phyloP scores from a whole-genome alignment of 2,888 invertebrate genomes.

The Rhingia campestris region DNA sequence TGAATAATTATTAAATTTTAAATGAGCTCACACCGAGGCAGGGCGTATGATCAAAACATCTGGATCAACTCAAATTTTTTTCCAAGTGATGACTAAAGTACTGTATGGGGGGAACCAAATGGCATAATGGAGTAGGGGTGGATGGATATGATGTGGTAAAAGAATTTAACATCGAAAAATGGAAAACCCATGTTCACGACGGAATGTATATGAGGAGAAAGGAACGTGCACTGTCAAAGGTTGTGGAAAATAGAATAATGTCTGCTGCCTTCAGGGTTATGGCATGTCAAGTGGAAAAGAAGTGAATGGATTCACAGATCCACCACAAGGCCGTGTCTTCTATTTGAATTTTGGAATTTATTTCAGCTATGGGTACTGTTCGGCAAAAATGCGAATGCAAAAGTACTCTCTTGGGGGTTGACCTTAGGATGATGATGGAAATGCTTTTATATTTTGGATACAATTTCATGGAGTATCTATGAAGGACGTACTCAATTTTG shows the following conservation, averaged over 20 bases:
- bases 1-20: constrained; percentile 64
- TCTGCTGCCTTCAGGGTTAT: constrained; percentile 48
- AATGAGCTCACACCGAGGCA: constrained; percentile 46
- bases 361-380: background rate
- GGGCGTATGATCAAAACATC: constrained; percentile 52
- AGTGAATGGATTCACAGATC: constrained; percentile 45
- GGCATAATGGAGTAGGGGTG: background rate
- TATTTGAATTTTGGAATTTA: background rate
- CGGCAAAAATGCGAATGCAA: constrained; percentile 13
- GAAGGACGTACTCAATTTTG: background rate
- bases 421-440: constrained; percentile 9
- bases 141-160: constrained; percentile 37
- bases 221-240: constrained; percentile 35
- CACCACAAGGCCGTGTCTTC: constrained; percentile 9
- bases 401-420: constrained; percentile 10
- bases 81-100: constrained; percentile 64
- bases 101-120: constrained; percentile 21
- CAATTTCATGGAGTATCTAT: background rate
- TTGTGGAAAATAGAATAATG: constrained; percentile 42
- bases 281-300: constrained; percentile 57
- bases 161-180: constrained; percentile 66
- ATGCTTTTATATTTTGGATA: background rate
- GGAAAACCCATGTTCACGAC: constrained; percentile 43
- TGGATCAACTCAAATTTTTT: constrained; percentile 61
- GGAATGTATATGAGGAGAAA: constrained; percentile 31